Base-by-base conservation (phyloP, 2,888 invertebrate genomes). In the Heliconius ethilla region DNA sequence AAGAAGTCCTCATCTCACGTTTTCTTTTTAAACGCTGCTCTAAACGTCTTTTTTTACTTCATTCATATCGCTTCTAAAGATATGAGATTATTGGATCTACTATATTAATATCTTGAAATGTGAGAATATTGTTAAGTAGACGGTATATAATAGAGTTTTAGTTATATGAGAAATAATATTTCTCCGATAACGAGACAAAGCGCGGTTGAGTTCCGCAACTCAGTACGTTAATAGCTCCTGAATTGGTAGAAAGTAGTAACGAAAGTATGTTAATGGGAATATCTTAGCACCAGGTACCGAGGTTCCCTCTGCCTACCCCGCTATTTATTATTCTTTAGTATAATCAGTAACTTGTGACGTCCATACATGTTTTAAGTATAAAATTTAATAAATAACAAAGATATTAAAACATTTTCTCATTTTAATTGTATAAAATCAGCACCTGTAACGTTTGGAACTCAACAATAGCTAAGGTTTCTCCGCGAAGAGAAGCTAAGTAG, bases 391-490 rank as follows among this genome's bases (percentile, higher is more conserved):
- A 10, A n/a, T 10, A 11, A n/a, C 10, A 59, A 59, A 59, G 10
- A 59, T 59, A n/a, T 59, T 10, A n/a, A 59, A 59, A n/a, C n/a
- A 65, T 18, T 65, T 65, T 65, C 6, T 13, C 65, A 29, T 65
- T 65, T 29, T 27, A 65, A 22, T 29, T 27, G 6, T 29, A 18
- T 65, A 29, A 18, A 65, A 65, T 29, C 29, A 63, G 45, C 70
- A 76, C 33, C 63, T 70, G 70, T 25, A 76, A 70, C 70, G 22
- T 25, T 45, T 59, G 4, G 29, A 59, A 59, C n/a, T 78, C 66
- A 75, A 72, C 75, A 78, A 72, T 70, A 66, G 65, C n/a, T 59
- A 59, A 70, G 78, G 75, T 75, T 78, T 70, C 75, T 66, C 70
- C 62, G 70, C 29, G 70, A 59, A 69, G 63, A 59, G 70, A 70